Conservation (phyloP, 2,888 invertebrate species). For the Amblyjoppa proteus region DNA sequence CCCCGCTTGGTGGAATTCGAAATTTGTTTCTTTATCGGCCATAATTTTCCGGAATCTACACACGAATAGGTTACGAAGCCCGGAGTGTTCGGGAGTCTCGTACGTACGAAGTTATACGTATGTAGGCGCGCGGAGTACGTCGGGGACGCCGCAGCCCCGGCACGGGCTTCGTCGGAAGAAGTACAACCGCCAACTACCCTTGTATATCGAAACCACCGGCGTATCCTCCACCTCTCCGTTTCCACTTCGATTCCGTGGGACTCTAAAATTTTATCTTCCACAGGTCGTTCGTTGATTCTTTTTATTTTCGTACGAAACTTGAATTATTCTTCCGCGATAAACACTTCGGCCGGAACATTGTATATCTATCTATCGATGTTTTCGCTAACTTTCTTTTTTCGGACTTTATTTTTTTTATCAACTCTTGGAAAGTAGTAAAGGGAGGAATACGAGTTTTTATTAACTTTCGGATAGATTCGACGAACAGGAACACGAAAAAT, state of each 20-base stretch:
- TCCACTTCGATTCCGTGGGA: conserved; percentile 71
- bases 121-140: conserved; percentile 36
- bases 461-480: conserved; percentile 27
- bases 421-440: conserved; percentile 63
- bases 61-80: conserved; percentile 79
- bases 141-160: conserved; percentile 32
- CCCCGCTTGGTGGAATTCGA: conserved; percentile 79
- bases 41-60: conserved; percentile 83
- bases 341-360: conserved; percentile 56
- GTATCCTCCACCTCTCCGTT: conserved; percentile 52
- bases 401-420: conserved; percentile 55
- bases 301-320: conserved; percentile 57
- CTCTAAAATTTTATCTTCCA: conserved; percentile 82
- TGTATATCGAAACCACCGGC: conserved; percentile 55
- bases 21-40: conserved; percentile 84
- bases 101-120: conserved; percentile 56
- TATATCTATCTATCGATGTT: conserved; percentile 60
- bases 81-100: conserved; percentile 40
- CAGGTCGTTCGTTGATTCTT: conserved; percentile 67
- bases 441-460: conserved; percentile 41
- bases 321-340: conserved; percentile 66
- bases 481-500: neutral
- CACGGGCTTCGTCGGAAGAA: conserved; percentile 52
- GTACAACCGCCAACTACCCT: conserved; percentile 62
- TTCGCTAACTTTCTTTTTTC: conserved; percentile 71